Base-by-base conservation (phyloP, 1,140 invertebrate genomes). In the Drosophila aff. region DNA sequence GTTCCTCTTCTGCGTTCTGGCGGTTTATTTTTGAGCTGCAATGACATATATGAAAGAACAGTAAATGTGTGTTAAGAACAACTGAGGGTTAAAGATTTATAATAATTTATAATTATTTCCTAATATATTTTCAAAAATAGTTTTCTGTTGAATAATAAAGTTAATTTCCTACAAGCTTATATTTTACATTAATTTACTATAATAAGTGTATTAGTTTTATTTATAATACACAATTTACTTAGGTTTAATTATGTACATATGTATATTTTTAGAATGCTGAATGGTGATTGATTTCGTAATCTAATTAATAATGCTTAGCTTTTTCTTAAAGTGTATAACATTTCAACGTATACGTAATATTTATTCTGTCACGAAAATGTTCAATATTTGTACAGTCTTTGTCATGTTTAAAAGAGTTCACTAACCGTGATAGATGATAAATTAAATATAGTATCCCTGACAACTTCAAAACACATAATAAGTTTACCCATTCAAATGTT, bases 1-100 rank as follows among this genome's bases (percentile, higher is more conserved):
- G 47, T 52, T 71, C 36, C 38, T 31, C 53, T 36, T 41, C 18
- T 38, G 23, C 31, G 41, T 46, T 36, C 33, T 41, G 40, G n/a
- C 15, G 36, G 66, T 49, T 64, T 78, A 55, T 76, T 79, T 65
- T 77, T 53, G 44, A 47, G 40, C 62, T 47, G 63, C 79, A 74
- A 67, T 82, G 67, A 50, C 79, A 82, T 47, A 63, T 47, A 36
- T 69, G 62, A 4, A 23, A 18, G 31, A 11, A 40, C 58, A 67
- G 59, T 64, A 8, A 15, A 33, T 36, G 23, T 44, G 16, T 4
- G 16, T 10, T 65, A 43, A 13, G 21, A 33, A 33, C n/a, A 18
- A 28, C n/a, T 43, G 3, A 18, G 4, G 11, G n/a, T 13, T 13
- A 18, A 31, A 26, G 3, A 44, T 18, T 18, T n/a, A 18, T n/a